Conservation (phyloP, 2,113 vertebrate genomes). For the Mellivora capensis region DNA sequence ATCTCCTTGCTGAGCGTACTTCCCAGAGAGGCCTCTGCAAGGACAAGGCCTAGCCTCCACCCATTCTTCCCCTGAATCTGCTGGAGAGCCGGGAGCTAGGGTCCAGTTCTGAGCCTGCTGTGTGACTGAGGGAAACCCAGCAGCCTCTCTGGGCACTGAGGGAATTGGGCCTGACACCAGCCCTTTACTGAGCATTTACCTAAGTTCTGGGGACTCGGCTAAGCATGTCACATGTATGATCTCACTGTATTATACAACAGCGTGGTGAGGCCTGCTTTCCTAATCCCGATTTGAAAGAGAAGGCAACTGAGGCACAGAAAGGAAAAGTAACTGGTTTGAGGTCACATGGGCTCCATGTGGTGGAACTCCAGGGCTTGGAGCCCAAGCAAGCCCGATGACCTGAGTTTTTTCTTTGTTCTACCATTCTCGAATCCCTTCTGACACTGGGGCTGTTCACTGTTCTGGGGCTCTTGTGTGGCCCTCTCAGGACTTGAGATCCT, state of each 20-base stretch:
- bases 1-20: background rate
- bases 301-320: background rate
- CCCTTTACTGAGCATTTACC: background rate
- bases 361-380: background rate
- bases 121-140: background rate
- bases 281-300: background rate
- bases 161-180: background rate
- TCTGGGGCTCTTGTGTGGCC: background rate
- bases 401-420: background rate
- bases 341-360: background rate
- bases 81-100: background rate
- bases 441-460: background rate
- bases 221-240: fast-evolving
- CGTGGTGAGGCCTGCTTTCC: background rate
- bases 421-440: background rate
- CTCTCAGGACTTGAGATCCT: background rate
- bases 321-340: background rate
- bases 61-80: background rate
- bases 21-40: background rate
- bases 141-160: background rate
- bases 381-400: background rate
- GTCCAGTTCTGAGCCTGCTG: background rate
- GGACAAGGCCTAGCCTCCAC: conserved; percentile 1
- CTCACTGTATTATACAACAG: background rate
- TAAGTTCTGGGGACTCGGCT: background rate